A percentile compares a stretch with the other conserved stretches of the same genome.
These are phyloP conservation scores for Sebastes steindachneri DNA, from an alignment of 2,797 vertebrate genomes.

Conservation along the genomic window DNA sequence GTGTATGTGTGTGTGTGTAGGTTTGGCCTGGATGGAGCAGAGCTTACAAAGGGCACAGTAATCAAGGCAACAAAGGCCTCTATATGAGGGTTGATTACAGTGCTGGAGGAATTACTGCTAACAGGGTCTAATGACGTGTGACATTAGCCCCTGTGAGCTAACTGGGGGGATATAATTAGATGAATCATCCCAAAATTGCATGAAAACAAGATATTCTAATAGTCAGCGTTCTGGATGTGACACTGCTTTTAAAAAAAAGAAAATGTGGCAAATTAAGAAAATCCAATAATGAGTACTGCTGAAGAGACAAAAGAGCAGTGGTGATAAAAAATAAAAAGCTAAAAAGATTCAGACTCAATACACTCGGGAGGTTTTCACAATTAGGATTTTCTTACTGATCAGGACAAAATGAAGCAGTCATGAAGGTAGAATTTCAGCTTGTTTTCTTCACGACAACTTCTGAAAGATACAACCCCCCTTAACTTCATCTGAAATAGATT, in stretches of 20 bases:
- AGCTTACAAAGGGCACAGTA: conserved; percentile 32
- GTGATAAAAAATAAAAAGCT: background rate
- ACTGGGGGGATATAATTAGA: conserved; percentile 69
- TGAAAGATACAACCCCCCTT: background rate
- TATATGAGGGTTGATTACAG: conserved; percentile 58
- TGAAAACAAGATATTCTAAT: conserved; percentile 43
- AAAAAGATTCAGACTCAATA: background rate
- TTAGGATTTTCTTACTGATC: background rate
- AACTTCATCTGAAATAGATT: background rate
- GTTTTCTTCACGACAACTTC: background rate
- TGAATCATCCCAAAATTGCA: conserved; percentile 57
- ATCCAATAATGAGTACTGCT: background rate
- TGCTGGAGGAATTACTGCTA: conserved; percentile 38
- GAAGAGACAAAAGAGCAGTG: background rate
- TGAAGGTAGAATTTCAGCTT: background rate
- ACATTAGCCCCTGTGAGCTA: conserved; percentile 60
- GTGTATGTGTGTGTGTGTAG: background rate
- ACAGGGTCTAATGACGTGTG: conserved; percentile 66
- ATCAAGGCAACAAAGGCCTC: conserved; percentile 46
- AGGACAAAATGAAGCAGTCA: background rate
- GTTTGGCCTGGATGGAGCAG: conserved; percentile 18
- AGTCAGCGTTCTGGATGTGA: conserved; percentile 15
- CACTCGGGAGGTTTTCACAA: background rate
- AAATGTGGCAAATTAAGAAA: conserved; percentile 1
- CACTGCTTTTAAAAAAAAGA: background rate